These are phyloP conservation scores for Corythucha ciliata DNA, from an alignment of 2,888 invertebrate species.

Conservation along the genomic window DNA sequence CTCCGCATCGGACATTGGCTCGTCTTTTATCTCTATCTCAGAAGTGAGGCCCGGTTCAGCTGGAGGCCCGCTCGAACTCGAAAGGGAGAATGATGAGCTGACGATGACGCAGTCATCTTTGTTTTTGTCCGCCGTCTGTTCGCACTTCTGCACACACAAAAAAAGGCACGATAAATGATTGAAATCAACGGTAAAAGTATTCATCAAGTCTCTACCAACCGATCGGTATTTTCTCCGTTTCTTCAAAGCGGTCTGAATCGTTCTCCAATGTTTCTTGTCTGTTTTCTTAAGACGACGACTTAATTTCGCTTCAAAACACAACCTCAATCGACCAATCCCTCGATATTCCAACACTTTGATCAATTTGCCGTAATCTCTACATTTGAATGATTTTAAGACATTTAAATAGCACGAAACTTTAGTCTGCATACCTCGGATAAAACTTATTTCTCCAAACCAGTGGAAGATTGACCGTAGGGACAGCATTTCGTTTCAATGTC, in stretches of 20 bases:
- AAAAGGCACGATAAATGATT: too few relatives aligned
- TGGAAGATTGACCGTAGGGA: slow-evolving; percentile 25
- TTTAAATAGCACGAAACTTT: neutral
- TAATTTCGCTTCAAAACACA: slow-evolving; percentile 29
- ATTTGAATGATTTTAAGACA: neutral
- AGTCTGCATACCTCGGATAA: slow-evolving; percentile 22
- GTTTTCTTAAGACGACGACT: slow-evolving; percentile 11
- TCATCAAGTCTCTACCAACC: too few relatives aligned
- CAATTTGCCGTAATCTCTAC: slow-evolving; percentile 26
- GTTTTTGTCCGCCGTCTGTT: too few relatives aligned
- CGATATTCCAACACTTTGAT: slow-evolving; percentile 27
- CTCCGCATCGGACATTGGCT: slow-evolving; percentile 29
- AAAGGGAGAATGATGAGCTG: too few relatives aligned
- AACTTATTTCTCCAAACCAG: slow-evolving; percentile 30
- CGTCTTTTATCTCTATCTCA: slow-evolving; percentile 34
- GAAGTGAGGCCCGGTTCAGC: slow-evolving; percentile 25
- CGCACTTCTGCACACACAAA: too few relatives aligned
- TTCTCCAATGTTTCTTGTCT: too few relatives aligned
- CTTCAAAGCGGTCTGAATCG: too few relatives aligned
- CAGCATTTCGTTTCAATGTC: slow-evolving; percentile 23
- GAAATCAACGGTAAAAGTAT: neutral
- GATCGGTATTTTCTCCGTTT: too few relatives aligned
- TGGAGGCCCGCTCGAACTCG: too few relatives aligned
- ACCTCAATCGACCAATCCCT: slow-evolving; percentile 27
- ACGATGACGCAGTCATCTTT: too few relatives aligned